Percentiles rank a stretch among this genome's conserved stretches.
phyloP scores from a whole-genome alignment of 2,888 invertebrate species.

The Hemicrepidius hirtus region DNA sequence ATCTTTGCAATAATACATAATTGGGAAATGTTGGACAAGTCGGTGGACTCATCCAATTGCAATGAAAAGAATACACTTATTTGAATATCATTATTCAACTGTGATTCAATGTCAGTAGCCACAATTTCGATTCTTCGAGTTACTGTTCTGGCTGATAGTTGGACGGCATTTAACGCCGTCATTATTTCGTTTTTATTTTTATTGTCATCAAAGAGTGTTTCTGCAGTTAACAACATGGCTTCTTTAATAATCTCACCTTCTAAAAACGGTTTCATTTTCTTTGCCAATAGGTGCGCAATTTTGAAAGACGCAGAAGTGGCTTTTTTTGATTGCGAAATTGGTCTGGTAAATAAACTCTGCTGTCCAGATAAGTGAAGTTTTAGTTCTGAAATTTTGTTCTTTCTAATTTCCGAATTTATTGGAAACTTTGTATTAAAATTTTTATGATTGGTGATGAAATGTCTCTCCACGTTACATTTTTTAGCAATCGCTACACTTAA shows the following conservation, averaged over 20 bases:
- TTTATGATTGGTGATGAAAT: slow-evolving; percentile 52
- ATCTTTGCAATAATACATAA: slow-evolving; percentile 52
- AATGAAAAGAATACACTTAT: slow-evolving; percentile 55
- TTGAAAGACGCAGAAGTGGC: slow-evolving; percentile 45
- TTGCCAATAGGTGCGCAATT: slow-evolving; percentile 53
- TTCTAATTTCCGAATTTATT: slow-evolving; percentile 44
- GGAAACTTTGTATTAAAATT: slow-evolving; percentile 49
- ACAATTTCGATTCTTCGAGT: slow-evolving; percentile 55
- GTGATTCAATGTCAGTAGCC: slow-evolving; percentile 41
- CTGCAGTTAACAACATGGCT: slow-evolving; percentile 52
- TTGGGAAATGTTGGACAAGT: slow-evolving; percentile 48
- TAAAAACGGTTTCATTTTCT: slow-evolving; percentile 58
- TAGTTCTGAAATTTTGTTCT: slow-evolving; percentile 40
- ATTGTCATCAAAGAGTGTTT: slow-evolving; percentile 53
- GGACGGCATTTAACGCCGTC: slow-evolving; percentile 58
- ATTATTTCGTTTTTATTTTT: slow-evolving; percentile 59
- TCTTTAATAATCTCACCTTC: slow-evolving; percentile 60
- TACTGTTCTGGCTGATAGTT: slow-evolving; percentile 57
- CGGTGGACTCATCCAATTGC: slow-evolving; percentile 53
- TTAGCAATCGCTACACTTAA: slow-evolving; percentile 50
- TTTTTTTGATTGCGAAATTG: slow-evolving; percentile 41
- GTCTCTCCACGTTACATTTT: slow-evolving; percentile 43
- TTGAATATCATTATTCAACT: slow-evolving; percentile 44
- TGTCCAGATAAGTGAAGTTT: slow-evolving; percentile 33
- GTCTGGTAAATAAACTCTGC: slow-evolving; percentile 45